Conservation (phyloP, 2,113 vertebrate species). For the Pelobates fuscus region DNA sequence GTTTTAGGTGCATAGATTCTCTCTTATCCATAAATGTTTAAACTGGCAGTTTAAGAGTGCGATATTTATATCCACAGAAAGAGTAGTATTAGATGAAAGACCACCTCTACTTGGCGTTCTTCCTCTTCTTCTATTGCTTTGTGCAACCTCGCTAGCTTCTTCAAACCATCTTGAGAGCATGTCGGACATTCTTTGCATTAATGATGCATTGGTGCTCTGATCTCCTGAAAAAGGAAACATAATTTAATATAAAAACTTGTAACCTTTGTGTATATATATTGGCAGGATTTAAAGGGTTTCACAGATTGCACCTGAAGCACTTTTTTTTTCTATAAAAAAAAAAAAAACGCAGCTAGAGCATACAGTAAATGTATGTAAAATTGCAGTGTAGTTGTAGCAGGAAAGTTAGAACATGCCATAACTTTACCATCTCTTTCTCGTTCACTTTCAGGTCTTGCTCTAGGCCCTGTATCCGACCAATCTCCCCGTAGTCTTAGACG, state of each 20-base stretch:
- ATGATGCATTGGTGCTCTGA: slow-evolving; percentile 91
- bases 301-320: neutral
- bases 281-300: too few species aligned
- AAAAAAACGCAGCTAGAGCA: too few species aligned
- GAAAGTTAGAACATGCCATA: too few species aligned
- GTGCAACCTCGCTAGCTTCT: slow-evolving; percentile 93
- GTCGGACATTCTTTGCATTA: slow-evolving; percentile 99
- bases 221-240: slow-evolving; percentile 82
- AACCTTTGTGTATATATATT: too few species aligned
- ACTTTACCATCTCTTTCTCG: slow-evolving; percentile 89
- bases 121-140: slow-evolving; percentile 85
- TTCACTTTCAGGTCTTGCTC: slow-evolving; percentile 96
- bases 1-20: too few species aligned
- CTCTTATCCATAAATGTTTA: too few species aligned
- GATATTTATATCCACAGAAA: too few species aligned
- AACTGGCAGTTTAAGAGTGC: too few species aligned
- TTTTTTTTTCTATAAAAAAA: too few species aligned
- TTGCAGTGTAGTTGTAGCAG: too few species aligned
- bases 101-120: slow-evolving; percentile 56
- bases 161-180: slow-evolving; percentile 98
- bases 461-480: slow-evolving; percentile 97
- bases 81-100: neutral
- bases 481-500: slow-evolving; percentile 91
- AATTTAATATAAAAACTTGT: too few species aligned
- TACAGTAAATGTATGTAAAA: too few species aligned